Evolutionary conservation across 2,113 vertebrate genomes (phyloP).

Genomic region (Fukomys damarensis): DNA sequence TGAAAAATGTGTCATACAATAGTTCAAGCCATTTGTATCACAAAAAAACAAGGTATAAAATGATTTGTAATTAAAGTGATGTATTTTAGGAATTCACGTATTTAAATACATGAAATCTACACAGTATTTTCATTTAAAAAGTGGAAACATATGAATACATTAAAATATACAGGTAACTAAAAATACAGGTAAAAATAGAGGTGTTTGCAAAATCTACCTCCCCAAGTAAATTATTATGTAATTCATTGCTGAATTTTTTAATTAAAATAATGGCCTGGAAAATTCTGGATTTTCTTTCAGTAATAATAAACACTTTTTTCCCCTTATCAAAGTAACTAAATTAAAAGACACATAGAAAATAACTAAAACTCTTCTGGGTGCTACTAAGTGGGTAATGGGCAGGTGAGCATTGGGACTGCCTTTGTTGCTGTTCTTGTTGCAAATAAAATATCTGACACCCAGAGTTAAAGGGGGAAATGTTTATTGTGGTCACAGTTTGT

Average conservation of each 20-base stretch:
- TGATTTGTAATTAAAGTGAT: background rate
- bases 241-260: background rate
- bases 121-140: background rate
- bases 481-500: background rate
- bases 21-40: background rate
- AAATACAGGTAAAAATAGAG: too few species aligned
- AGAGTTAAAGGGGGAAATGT: background rate
- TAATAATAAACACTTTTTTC: background rate
- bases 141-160: background rate
- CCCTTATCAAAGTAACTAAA: background rate
- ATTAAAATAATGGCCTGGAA: background rate
- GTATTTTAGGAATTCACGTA: background rate
- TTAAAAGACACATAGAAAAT: background rate
- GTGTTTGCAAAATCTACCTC: background rate
- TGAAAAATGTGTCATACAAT: background rate
- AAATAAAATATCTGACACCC: background rate
- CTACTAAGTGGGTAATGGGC: background rate
- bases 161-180: background rate
- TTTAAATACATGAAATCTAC: background rate
- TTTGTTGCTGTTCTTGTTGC: background rate
- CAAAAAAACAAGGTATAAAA: background rate
- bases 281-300: background rate
- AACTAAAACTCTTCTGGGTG: background rate
- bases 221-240: background rate
- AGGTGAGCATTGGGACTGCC: background rate